Base-by-base conservation (phyloP, 2,797 vertebrate species). In the Pipistrellus nathusii region DNA sequence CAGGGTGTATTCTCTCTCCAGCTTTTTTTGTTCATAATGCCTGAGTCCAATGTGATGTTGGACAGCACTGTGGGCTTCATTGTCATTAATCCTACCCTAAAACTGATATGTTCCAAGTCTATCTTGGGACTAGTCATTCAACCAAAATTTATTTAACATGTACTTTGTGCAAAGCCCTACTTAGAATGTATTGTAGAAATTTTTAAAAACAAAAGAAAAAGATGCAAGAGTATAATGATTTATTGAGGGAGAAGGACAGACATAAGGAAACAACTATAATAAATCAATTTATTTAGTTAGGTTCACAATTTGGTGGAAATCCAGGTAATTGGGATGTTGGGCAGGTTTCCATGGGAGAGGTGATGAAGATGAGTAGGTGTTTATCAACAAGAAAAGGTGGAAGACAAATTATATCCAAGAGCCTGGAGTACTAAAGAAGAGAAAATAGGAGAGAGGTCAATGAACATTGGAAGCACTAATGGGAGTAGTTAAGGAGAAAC, bases 181-280 rank as follows among this genome's bases (percentile, higher is more conserved):
- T 25, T 81, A 27, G 51, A 85, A 55, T 38, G 3, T 81, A 53
- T 53, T 30, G 44, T 59, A 53, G 46, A 64, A 35, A 72, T 88
- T 75, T 84, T 25, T 14, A n/a, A 85, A 90, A 69, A 83, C 8
- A 71, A 90, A 89, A 57, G 17, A 77, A 84, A 94, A 91, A 30
- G 12, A 51, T 9, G 59, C 1, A 25, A 20, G 14, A 14, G 21
- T 66, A 57, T 66, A 62, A 57, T 6, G 13, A n/a, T 94, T 90
- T 92, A 5, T 41, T 91, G n/a, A 85, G 38, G 6, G 12, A 20
- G 66, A 68, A 15, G 7, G 35, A 41, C 5, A 85, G 41, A 21
- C 18, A 53, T 66, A 94, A 80, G 25, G 68, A 87, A 93, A 76
- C 8, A 73, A 41, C 51, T 55, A 35, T 12, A 85, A 84, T 51